Evolutionary conservation across 2,797 vertebrate species (phyloP), one percentile per base, ranked within the genome.

Genomic region (Pogonophryne albipinna): DNA sequence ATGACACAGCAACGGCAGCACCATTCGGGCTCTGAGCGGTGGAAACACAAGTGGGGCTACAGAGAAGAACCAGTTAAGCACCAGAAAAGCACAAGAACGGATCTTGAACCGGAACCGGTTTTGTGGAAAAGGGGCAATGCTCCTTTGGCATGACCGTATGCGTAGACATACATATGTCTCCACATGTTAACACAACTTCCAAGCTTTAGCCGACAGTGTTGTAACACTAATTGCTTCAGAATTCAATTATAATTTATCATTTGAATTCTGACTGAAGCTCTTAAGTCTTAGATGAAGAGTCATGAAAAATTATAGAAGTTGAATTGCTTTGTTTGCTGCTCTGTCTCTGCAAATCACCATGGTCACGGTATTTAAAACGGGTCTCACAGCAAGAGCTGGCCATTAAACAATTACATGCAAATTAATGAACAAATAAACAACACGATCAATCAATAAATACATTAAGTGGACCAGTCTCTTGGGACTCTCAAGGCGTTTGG

Each of bases 401-500:
- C 42, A 75, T 77, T 76, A 84, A 74, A 78, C 75, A 84, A 87
- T 91, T 86, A 83, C 70, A 91, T 10, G 63, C 82, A 78, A 87
- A 91, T 88, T 85, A 86, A 89, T 73, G 66, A 83, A 85, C 83
- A 91, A 88, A 85, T 83, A 83, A 85, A 86, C 82, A 90, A 85
- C 81, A 72, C 6, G 58, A 86, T 87, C 70, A 80, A 79, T 89
- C 83, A 85, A 83, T 76, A 44, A 66, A 60, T 85, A 76, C 71
- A 81, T 90, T 81, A 84, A 78, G 65, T 57, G 65, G 67, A 69
- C 61, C 19, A 17, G 62, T 83, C 80, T 76, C 72, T 11, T 16
- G 73, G 74, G 78, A 67, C 44, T 53, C 34, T 17, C 23, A 13
- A 55, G 10, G 27, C 27, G 6, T 72, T 47, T 80, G 64, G 47